phyloP scores from a whole-genome alignment of 2,888 invertebrate genomes.

The Pandemis cinnamomeana region DNA sequence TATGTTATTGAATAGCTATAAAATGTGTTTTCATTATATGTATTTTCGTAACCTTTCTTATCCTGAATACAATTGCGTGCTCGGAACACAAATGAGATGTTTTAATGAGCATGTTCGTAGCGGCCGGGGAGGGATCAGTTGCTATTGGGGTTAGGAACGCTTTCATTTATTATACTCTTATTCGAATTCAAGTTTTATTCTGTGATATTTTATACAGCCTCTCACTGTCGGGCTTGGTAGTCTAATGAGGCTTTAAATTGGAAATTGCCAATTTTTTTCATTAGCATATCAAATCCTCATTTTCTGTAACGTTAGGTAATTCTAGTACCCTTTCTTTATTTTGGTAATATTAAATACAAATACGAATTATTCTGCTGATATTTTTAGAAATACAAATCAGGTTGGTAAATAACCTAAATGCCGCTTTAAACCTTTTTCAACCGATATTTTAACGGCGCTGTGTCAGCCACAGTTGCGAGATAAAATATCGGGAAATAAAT shows the following conservation, averaged over 20 bases:
- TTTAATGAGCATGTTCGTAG: not conserved
- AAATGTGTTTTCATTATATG: conserved; percentile 7
- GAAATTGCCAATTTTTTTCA: too few species aligned
- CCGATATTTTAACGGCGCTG: conserved; percentile 39
- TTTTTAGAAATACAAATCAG: conserved; percentile 10
- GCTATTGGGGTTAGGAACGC: not conserved
- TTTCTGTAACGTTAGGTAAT: too few species aligned
- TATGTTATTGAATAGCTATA: conserved; percentile 46
- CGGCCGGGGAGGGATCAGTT: not conserved
- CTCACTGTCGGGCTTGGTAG: too few species aligned
- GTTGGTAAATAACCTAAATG: conserved; percentile 16
- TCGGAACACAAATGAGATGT: conserved; percentile 6
- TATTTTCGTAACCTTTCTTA: conserved; percentile 9
- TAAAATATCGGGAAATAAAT: conserved; percentile 42
- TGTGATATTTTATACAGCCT: not conserved
- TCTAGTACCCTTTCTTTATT: too few species aligned
- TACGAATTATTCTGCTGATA: not conserved
- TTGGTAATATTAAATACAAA: too few species aligned
- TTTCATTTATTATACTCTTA: not conserved
- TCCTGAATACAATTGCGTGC: conserved; percentile 1
- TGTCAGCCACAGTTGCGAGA: conserved; percentile 42
- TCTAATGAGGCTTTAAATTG: too few species aligned
- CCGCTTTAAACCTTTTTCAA: conserved; percentile 34
- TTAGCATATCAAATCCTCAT: too few species aligned
- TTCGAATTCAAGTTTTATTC: not conserved